Evolutionary conservation across 2,797 vertebrate genomes (phyloP), one percentile per base, ranked within the genome.

Genomic region (Decapterus maruadsi): DNA sequence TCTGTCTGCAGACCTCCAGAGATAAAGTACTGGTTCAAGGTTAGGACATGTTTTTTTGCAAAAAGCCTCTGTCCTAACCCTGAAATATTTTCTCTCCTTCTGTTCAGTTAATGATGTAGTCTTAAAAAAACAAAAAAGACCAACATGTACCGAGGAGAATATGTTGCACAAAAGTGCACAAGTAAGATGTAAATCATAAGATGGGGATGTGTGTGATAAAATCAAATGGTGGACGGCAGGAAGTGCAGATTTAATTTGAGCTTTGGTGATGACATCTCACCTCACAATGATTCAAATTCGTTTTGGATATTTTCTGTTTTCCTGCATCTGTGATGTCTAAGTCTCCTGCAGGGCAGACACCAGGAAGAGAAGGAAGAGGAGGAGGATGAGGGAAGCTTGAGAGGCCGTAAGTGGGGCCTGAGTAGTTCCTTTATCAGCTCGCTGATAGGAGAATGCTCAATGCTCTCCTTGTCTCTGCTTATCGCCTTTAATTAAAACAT

Each of bases 401-500:
- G 87, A 92, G 90, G 82, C 88, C 38, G 34, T 92, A 93, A 93
- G 90, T 91, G 84, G 92, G 80, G 76, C 85, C 75, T 90, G 91
- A 95, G 94, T 93, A 94, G 92, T 92, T 86, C 74, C 77, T 92
- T 90, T 94, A 93, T 95, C 92, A 87, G 81, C 62, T 58, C 6
- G 1, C 82, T 87, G 93, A 95, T 94, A 93, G 81, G 76, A 92
- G 85, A 87, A 71, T 80, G 78, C 84, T 94, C 90, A 93, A 75
- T 92, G 81, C 89, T 80, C 84, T 90, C 88, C 92, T 94, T 94
- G 93, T 94, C 91, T 93, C 78, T 53, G 67, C 93, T 95, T 95
- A 95, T 96, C 95, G 79, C 75, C 3, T 6, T 88, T 93, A 94
- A 95, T 95, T 95, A 94, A 95, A 95, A 95, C 94, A 95, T 95